Evolutionary conservation across 2,888 invertebrate species (phyloP).

Genomic region (Xanthorhoe spadicearia): DNA sequence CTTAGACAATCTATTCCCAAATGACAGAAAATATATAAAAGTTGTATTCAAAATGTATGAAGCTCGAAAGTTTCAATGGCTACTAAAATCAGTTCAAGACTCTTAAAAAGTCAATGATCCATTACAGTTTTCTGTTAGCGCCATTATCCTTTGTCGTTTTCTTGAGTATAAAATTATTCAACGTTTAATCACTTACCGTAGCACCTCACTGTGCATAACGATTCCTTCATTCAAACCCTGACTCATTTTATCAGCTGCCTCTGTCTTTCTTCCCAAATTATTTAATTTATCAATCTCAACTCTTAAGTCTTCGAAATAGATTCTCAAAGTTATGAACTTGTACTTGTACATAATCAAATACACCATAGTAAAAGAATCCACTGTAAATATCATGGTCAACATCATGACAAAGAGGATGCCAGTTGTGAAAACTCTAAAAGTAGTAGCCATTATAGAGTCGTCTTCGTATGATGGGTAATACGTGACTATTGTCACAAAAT

Average conservation of each 20-base stretch:
- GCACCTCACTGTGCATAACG: slow-evolving; percentile 68
- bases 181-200: slow-evolving; percentile 56
- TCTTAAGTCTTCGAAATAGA: slow-evolving; percentile 66
- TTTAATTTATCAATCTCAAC: slow-evolving; percentile 57
- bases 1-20: slow-evolving; percentile 59
- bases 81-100: not conserved
- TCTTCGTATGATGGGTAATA: slow-evolving; percentile 70
- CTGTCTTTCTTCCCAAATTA: slow-evolving; percentile 45
- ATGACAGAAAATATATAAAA: not conserved
- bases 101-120: slow-evolving; percentile 11
- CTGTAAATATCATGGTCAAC: slow-evolving; percentile 68
- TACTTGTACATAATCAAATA: slow-evolving; percentile 73
- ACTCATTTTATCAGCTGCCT: slow-evolving; percentile 58
- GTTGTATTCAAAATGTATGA: not conserved
- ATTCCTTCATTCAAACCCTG: slow-evolving; percentile 69
- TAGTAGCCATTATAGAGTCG: slow-evolving; percentile 55
- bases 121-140: slow-evolving; percentile 33
- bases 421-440: slow-evolving; percentile 60
- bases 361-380: slow-evolving; percentile 65
- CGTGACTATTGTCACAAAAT: slow-evolving; percentile 72
- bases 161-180: slow-evolving; percentile 19
- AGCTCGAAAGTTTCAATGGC: not conserved
- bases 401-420: slow-evolving; percentile 59
- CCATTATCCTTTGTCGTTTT: slow-evolving; percentile 21
- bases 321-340: slow-evolving; percentile 71